Conservation (phyloP, 2,113 vertebrate species). For the Corythornis vintsioides region DNA sequence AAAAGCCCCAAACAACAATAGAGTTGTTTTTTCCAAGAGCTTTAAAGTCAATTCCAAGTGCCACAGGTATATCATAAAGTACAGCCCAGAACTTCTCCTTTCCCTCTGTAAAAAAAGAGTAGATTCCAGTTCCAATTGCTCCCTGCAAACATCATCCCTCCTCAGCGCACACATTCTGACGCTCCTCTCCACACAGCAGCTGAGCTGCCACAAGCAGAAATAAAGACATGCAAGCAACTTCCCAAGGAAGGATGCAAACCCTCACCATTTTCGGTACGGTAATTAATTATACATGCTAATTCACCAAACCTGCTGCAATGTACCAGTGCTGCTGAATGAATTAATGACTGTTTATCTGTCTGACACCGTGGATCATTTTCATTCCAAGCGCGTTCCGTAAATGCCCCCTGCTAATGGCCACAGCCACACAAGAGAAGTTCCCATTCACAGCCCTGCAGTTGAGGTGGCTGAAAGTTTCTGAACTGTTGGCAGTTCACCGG, state of each 20-base stretch:
- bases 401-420: neutral
- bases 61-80: neutral
- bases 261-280: neutral
- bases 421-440: neutral
- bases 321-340: constrained; percentile 55
- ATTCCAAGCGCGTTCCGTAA: neutral
- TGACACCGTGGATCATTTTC: constrained; percentile 30
- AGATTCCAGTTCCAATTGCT: neutral
- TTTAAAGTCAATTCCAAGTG: neutral
- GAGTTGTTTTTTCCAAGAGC: neutral
- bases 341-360: constrained; percentile 36
- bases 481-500: neutral
- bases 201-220: constrained; percentile 5
- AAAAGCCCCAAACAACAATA: neutral
- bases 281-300: constrained; percentile 51
- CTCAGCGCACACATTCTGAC: neutral
- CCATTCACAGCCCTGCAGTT: neutral
- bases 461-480: constrained; percentile 58
- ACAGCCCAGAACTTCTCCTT: neutral
- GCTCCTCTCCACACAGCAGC: constrained; percentile 3
- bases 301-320: constrained; percentile 58
- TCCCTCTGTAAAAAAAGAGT: neutral
- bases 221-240: constrained; percentile 8
- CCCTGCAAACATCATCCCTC: constrained; percentile 10
- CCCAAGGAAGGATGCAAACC: neutral